Evolutionary conservation across 2,113 vertebrate species (phyloP).

Genomic region (Seriola dumerili): DNA sequence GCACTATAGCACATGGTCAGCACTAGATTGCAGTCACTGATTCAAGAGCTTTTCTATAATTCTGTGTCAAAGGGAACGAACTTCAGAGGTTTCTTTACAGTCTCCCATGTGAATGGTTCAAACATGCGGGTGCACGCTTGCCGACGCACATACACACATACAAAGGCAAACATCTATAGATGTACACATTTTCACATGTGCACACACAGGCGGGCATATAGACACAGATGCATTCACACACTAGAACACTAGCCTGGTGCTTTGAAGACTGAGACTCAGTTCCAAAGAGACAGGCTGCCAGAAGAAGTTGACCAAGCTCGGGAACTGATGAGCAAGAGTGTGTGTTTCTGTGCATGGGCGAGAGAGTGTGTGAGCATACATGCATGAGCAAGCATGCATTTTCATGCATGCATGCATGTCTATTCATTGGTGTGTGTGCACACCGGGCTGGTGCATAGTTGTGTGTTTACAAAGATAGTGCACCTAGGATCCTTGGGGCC

Average conservation of each 20-base stretch:
- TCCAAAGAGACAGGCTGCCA: conserved; percentile 67
- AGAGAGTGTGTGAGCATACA: conserved; percentile 3
- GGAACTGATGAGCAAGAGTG: conserved; percentile 50
- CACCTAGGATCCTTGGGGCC: conserved; percentile 9
- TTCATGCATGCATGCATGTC: conserved; percentile 27
- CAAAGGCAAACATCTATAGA: conserved; percentile 13
- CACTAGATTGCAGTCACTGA: conserved; percentile 54
- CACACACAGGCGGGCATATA: conserved; percentile 13
- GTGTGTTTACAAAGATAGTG: conserved; percentile 10
- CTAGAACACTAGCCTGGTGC: conserved; percentile 39
- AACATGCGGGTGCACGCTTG: conserved; percentile 35
- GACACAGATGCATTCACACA: conserved; percentile 19
- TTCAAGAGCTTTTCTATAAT: conserved; percentile 72
- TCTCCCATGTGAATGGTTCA: conserved; percentile 67
- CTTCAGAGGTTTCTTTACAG: conserved; percentile 70
- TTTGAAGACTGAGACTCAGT: conserved; percentile 67
- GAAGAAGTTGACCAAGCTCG: conserved; percentile 62
- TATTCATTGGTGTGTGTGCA: conserved; percentile 24
- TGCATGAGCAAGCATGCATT: conserved; percentile 3
- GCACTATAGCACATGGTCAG: conserved; percentile 44
- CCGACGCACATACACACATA: conserved; percentile 29
- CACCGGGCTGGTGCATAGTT: conserved; percentile 5
- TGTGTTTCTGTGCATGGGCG: conserved; percentile 18
- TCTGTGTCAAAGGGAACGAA: conserved; percentile 72
- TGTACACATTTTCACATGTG: neutral